phyloP scores from a whole-genome alignment of 1,140 invertebrate genomes.

The Myzus persicae region DNA sequence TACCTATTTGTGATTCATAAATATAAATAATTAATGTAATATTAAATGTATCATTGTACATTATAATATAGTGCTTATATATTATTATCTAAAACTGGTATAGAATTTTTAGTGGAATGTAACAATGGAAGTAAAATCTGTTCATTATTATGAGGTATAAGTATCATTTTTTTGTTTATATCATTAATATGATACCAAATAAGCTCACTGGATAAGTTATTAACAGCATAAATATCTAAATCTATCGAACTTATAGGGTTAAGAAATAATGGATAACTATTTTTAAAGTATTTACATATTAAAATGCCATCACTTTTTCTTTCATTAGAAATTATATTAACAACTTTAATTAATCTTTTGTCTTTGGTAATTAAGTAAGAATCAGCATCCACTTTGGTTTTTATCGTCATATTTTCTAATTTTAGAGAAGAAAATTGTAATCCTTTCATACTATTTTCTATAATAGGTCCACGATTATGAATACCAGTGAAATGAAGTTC shows the following conservation, averaged over 20 bases:
- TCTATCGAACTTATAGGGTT: not conserved
- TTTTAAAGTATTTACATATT: not conserved
- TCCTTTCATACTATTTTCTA: not conserved
- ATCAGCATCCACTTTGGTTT: not conserved
- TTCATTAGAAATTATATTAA: constrained; percentile 25
- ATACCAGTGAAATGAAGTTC: not conserved
- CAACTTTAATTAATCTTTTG: not conserved
- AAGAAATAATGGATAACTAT: constrained; percentile 10
- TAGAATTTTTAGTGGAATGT: not conserved
- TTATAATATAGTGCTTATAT: too few relatives aligned
- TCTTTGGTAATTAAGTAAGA: constrained; percentile 14
- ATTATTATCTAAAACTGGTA: not conserved
- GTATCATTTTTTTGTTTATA: not conserved
- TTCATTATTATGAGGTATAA: not conserved
- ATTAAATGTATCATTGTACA: too few relatives aligned
- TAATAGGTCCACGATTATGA: constrained; percentile 5
- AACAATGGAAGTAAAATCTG: not conserved
- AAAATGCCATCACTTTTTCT: not conserved
- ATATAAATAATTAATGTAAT: too few relatives aligned
- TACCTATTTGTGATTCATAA: too few relatives aligned
- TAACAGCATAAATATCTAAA: not conserved
- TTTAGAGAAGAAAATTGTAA: not conserved
- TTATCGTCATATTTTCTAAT: constrained; percentile 10
- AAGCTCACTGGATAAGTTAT: not conserved
- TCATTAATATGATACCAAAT: not conserved